These are phyloP conservation scores for Dryobota labecula DNA, from an alignment of 2,888 invertebrate species.

Conservation along the genomic window DNA sequence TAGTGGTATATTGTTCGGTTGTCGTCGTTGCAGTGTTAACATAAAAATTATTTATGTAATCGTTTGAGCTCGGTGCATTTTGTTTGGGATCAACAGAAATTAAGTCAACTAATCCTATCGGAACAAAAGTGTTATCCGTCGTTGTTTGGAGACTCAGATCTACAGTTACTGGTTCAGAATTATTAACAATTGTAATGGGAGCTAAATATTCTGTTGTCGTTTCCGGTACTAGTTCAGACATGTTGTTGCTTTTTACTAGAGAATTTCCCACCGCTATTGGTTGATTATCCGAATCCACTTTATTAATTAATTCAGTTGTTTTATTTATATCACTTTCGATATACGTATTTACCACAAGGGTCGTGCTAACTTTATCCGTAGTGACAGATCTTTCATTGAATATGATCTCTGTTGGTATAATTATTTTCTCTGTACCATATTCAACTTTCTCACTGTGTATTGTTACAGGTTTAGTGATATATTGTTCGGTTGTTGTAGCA, in stretches of 20 bases:
- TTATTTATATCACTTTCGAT: not conserved
- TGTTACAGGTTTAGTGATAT: constrained; percentile 29
- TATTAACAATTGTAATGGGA: constrained; percentile 3
- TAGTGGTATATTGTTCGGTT: not conserved
- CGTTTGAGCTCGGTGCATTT: constrained; percentile 3
- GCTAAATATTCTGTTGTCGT: constrained; percentile 6
- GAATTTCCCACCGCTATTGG: not conserved
- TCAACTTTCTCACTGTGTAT: not conserved
- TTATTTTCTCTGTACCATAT: constrained; percentile 5
- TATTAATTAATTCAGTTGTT: not conserved
- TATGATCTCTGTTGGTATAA: constrained; percentile 1
- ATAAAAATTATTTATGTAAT: constrained; percentile 7
- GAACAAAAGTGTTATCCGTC: not conserved
- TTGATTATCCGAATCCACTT: constrained; percentile 1
- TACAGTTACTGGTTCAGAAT: constrained; percentile 9
- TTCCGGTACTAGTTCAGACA: not conserved
- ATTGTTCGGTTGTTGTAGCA: constrained; percentile 16
- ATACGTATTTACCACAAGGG: not conserved
- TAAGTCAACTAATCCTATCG: not conserved
- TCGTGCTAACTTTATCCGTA: not conserved
- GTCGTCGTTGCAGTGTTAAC: not conserved
- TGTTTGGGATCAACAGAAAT: not conserved
- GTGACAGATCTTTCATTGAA: constrained; percentile 1
- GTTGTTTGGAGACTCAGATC: not conserved
- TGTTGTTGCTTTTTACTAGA: constrained; percentile 1